Conservation (phyloP, 2,888 invertebrate species). For the Invenusta paracnida region DNA sequence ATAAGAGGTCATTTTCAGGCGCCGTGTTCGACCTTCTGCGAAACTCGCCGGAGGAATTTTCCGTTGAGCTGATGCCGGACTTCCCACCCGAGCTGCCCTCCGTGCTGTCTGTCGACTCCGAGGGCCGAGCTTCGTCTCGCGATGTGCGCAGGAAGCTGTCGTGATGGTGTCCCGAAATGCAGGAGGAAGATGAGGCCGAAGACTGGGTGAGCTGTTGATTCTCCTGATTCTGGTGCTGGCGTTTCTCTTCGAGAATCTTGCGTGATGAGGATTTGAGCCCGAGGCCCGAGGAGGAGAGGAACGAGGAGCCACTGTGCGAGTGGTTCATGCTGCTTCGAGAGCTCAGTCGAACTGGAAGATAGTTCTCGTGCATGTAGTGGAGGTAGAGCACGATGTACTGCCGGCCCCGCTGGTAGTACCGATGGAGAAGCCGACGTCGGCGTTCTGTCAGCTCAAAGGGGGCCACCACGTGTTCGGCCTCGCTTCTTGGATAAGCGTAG, state of each 20-base stretch:
- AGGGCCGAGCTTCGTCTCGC: background rate
- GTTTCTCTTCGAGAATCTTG: background rate
- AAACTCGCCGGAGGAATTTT: background rate
- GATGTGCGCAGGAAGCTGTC: too few species aligned
- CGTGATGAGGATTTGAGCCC: background rate
- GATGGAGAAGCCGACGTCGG: constrained; percentile 35
- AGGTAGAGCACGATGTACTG: constrained; percentile 40
- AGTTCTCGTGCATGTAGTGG: constrained; percentile 34
- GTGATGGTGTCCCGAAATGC: background rate
- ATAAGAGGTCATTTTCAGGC: background rate
- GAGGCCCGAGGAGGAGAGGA: too few species aligned
- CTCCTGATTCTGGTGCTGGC: background rate
- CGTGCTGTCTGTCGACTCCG: background rate
- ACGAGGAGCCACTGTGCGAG: too few species aligned
- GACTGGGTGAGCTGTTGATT: too few species aligned
- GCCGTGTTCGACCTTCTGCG: background rate
- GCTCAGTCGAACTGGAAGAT: constrained; percentile 11
- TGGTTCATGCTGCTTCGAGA: too few species aligned
- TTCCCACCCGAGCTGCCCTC: background rate
- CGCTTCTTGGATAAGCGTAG: background rate
- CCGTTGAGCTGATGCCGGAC: background rate
- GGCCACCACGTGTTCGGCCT: background rate
- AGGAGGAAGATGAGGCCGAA: background rate
- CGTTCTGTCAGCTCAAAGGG: constrained; percentile 40
- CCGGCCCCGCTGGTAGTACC: constrained; percentile 42